phyloP scores from a whole-genome alignment of 1,140 invertebrate genomes.

The Leguminivora glycinivorella region DNA sequence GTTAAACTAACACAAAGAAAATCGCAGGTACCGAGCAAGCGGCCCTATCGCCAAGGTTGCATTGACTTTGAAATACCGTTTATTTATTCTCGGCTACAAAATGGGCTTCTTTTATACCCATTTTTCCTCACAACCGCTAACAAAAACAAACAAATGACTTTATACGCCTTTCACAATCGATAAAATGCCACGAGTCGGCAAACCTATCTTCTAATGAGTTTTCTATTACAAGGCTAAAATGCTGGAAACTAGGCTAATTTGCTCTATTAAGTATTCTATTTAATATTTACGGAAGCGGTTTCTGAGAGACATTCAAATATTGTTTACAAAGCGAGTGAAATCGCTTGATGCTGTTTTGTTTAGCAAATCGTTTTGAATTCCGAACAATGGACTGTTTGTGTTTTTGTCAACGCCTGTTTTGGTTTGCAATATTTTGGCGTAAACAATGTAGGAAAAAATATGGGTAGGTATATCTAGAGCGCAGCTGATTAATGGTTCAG shows the following conservation, averaged over 20 bases:
- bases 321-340: background rate
- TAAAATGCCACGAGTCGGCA: background rate
- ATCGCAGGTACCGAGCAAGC: background rate
- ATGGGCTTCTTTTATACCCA: background rate
- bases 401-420: too few relatives aligned
- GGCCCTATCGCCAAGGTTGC: background rate
- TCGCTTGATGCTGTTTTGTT: background rate
- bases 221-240: background rate
- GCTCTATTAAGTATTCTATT: background rate
- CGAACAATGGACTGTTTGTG: too few relatives aligned
- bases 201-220: constrained; percentile 3
- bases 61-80: background rate
- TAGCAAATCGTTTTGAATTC: background rate
- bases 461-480: too few relatives aligned
- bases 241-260: background rate
- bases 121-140: background rate
- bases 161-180: background rate
- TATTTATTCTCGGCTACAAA: background rate
- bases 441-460: too few relatives aligned
- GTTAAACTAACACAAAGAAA: background rate
- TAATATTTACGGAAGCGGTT: background rate
- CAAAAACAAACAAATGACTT: background rate
- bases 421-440: too few relatives aligned
- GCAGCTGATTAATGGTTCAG: too few relatives aligned
- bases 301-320: background rate